Conservation (phyloP, 2,888 invertebrate genomes). For the Tryphoninae sp. region DNA sequence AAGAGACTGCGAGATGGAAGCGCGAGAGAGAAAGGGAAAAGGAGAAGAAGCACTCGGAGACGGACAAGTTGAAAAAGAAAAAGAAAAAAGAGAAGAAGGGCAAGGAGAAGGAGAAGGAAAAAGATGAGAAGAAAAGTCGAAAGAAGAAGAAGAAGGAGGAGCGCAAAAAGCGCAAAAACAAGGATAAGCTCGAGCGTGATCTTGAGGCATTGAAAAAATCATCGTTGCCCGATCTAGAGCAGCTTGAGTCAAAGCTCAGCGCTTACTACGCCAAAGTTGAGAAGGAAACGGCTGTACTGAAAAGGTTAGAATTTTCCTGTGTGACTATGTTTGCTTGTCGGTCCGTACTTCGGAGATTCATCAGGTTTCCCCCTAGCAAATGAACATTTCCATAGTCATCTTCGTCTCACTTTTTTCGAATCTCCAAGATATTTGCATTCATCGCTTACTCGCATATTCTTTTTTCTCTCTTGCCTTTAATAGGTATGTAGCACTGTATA, state of each 20-base stretch:
- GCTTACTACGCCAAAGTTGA: constrained; percentile 91
- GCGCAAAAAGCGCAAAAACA: constrained; percentile 82
- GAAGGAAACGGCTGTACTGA: constrained; percentile 83
- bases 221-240: constrained; percentile 88
- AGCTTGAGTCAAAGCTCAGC: constrained; percentile 89
- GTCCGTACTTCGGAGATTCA: constrained; percentile 5
- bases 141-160: constrained; percentile 87
- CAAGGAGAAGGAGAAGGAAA: constrained; percentile 87
- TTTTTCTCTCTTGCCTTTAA: constrained; percentile 72
- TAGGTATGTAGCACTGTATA: constrained; percentile 80
- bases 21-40: constrained; percentile 89
- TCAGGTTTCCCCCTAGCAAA: constrained; percentile 13
- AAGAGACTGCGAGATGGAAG: constrained; percentile 91
- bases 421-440: constrained; percentile 13
- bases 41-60: constrained; percentile 85
- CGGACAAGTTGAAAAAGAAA: constrained; percentile 85
- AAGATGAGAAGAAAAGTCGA: constrained; percentile 83
- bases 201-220: constrained; percentile 86
- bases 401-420: neutral
- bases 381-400: neutral
- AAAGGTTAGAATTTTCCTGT: constrained; percentile 81
- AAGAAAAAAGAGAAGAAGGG: constrained; percentile 90
- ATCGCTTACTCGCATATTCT: constrained; percentile 48
- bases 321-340: neutral
- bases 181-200: constrained; percentile 84